Percentiles rank a stretch among this genome's conserved stretches.
phyloP scores from a whole-genome alignment of 2,113 vertebrate species.

The Spilogale gracilis region DNA sequence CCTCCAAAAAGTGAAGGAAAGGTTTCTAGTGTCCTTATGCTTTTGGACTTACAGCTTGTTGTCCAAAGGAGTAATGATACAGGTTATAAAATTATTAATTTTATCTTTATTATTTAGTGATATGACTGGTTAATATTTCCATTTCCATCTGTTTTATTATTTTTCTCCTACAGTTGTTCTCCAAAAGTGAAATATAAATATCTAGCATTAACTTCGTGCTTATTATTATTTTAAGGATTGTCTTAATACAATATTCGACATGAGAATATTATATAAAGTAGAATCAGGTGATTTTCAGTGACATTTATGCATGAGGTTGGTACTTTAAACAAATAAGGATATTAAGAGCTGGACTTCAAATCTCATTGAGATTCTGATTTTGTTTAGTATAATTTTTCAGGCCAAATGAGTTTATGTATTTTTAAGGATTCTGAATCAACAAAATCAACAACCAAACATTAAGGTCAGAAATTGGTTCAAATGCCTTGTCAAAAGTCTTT shows the following conservation, averaged over 20 bases:
- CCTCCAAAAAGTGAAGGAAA: background rate
- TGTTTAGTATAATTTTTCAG: slow-evolving; percentile 67
- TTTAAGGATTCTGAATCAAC: slow-evolving; percentile 62
- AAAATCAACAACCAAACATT: slow-evolving; percentile 59
- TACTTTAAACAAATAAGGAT: slow-evolving; percentile 63
- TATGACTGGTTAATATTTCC: background rate
- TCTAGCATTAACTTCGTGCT: slow-evolving; percentile 48
- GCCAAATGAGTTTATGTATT: slow-evolving; percentile 39
- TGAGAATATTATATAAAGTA: slow-evolving; percentile 59
- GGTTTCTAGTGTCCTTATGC: background rate
- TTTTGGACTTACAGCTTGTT: background rate
- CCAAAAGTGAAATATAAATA: slow-evolving; percentile 53
- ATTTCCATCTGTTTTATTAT: slow-evolving; percentile 24
- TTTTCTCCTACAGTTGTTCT: slow-evolving; percentile 41
- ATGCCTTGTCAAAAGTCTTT: slow-evolving; percentile 63
- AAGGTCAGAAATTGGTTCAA: slow-evolving; percentile 64
- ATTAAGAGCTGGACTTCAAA: slow-evolving; percentile 64
- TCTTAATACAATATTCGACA: slow-evolving; percentile 53
- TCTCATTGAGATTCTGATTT: slow-evolving; percentile 67
- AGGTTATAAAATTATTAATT: slow-evolving; percentile 4
- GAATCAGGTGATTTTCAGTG: slow-evolving; percentile 58
- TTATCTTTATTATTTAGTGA: slow-evolving; percentile 17
- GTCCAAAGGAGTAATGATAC: background rate
- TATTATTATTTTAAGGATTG: slow-evolving; percentile 56
- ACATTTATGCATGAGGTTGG: slow-evolving; percentile 64